These are phyloP conservation scores for Connochaetes taurinus DNA, from an alignment of 2,113 vertebrate species.

Conservation along the genomic window DNA sequence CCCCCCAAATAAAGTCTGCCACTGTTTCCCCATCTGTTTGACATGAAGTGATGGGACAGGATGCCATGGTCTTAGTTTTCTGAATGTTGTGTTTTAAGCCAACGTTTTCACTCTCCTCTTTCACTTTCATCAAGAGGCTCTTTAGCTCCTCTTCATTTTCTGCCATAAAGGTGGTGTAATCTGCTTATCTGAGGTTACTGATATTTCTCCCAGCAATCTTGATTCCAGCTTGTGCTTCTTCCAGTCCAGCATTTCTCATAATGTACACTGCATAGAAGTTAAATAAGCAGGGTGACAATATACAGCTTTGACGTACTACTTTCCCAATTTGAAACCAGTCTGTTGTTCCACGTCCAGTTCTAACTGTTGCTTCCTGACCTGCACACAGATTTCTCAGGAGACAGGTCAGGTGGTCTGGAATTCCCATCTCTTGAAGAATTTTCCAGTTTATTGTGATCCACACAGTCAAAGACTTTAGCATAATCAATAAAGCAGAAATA, in stretches of 20 bases:
- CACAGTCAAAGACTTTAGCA: not conserved
- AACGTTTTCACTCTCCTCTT: not conserved
- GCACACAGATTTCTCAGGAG: not conserved
- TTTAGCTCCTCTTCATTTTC: too few relatives aligned
- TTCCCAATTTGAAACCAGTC: not conserved
- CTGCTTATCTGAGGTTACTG: too few relatives aligned
- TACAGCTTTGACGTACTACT: rapidly evolving
- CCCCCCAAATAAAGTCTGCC: not conserved
- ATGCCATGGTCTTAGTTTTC: not conserved
- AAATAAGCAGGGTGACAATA: not conserved
- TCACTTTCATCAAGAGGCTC: not conserved
- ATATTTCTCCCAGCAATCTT: too few relatives aligned
- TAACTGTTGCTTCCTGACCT: not conserved
- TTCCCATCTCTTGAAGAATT: not conserved
- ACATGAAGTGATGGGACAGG: not conserved
- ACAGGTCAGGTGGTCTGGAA: not conserved
- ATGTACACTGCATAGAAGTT: not conserved
- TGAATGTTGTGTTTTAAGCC: not conserved
- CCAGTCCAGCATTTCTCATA: not conserved
- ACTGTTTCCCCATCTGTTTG: not conserved
- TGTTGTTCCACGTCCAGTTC: not conserved
- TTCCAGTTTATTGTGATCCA: not conserved
- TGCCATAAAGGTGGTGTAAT: too few relatives aligned
- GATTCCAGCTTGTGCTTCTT: not conserved
- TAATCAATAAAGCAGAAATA: not conserved